Base-by-base conservation (phyloP, 1,140 invertebrate genomes). In the Brachionus manjavacas region DNA sequence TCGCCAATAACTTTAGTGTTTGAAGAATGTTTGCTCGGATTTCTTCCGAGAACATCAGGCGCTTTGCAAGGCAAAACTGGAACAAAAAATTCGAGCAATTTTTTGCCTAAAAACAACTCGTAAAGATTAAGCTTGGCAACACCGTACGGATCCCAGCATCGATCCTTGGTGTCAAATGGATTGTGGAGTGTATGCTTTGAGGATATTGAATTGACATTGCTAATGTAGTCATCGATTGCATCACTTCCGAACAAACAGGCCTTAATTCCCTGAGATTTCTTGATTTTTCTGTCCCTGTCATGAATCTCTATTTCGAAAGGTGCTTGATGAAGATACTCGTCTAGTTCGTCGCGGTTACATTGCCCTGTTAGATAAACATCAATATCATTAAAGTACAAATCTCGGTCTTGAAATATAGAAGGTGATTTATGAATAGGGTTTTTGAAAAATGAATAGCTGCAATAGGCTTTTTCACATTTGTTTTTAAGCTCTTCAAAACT, bases 151-250 rank as follows among this genome's bases (percentile, higher is more conserved):
- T 90, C 88, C 89, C 89, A 90, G 0, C 87, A 86, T 68, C 87
- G 87, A 64, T 87, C 86, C 25, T 87, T 86, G 7, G 86, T 88
- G 35, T 87, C 85, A 76, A 89, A 89, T 31, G 89, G 86, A 85
- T 89, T 89, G 74, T 89, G 85, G 43, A 88, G 43, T 3, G 89
- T 90, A 74, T 89, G 86, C 43, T 87, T 85, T 84, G 87, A 88
- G 89, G 86, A 11, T 85, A 86, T 39, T 31, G 68, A 81, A 55
- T 64, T 78, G 78, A 89, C 88, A 86, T 88, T 89, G 84, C 88
- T 88, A 80, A 90, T 89, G 46, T 88, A 89, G 70, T 90, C 88
- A 87, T 90, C 89, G 72, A 89, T 88, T 7, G 88, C 72, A 81
- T 89, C 89, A 84, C 89, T 88, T 7, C 89, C 89, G 86, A 90